Evolutionary conservation across 2,797 vertebrate genomes (phyloP), one percentile per base, ranked within the genome.

Genomic region (Danionella dracula): DNA sequence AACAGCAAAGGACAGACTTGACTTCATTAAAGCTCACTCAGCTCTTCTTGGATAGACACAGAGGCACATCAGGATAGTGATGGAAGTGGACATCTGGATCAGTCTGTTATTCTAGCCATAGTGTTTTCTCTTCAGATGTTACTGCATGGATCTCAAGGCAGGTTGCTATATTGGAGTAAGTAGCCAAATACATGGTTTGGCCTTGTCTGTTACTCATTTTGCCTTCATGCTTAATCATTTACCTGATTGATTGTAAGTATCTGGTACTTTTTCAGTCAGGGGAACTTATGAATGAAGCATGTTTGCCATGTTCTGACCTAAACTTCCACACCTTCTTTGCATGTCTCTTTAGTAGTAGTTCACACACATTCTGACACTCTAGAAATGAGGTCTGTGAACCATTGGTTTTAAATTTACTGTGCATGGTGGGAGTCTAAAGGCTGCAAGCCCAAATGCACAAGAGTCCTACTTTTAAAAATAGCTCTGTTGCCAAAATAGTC

Each of bases 211-310:
- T n/a, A n/a, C n/a, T n/a, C n/a, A n/a, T n/a, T n/a, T n/a, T n/a
- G n/a, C n/a, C n/a, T n/a, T n/a, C n/a, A n/a, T n/a, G n/a, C n/a
- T n/a, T n/a, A n/a, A n/a, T n/a, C n/a, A n/a, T n/a, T n/a, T n/a
- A n/a, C n/a, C n/a, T n/a, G n/a, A n/a, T n/a, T n/a, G n/a, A n/a
- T 42, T n/a, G 32, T 51, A 37, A 21, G 12, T 29, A 50, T 41
- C 11, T 17, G 4, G 20, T 21, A 11, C 4, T 42, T 34, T 34
- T 35, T 32, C 20, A 3, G 5, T 32, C 40, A 61, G 60, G 68
- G 76, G 77, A 20, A 72, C 80, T 88, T 83, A 83, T 89, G 87
- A 91, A 90, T 88, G 85, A 85, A 86, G 71, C 83, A 81, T 90
- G 86, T 91, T 90, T 89, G 90, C 83, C 75, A 80, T 81, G 82